Percentiles rank a stretch among this genome's conserved stretches.
phyloP scores from a whole-genome alignment of 2,888 invertebrate species.

The Kryphioiulus occultus region DNA sequence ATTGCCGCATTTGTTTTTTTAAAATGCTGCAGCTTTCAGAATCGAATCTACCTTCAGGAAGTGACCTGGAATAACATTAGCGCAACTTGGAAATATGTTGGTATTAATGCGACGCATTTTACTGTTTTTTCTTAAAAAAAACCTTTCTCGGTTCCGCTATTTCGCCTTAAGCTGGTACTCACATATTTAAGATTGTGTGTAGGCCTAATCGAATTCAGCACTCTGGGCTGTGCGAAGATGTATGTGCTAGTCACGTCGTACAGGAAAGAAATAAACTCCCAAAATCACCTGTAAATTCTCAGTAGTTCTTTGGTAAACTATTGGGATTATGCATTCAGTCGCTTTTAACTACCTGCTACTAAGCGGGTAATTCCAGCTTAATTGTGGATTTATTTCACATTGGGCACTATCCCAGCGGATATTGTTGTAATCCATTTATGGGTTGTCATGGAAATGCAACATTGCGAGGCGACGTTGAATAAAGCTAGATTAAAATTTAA shows the following conservation, averaged over 20 bases:
- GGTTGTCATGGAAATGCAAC: background rate
- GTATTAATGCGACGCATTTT: background rate
- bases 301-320: background rate
- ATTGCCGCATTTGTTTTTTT: background rate
- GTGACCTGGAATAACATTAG: slow-evolving; percentile 17
- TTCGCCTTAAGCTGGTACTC: background rate
- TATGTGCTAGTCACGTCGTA: background rate
- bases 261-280: background rate
- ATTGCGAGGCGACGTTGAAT: background rate
- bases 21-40: background rate
- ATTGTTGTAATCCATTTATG: background rate
- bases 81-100: background rate
- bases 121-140: background rate
- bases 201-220: background rate
- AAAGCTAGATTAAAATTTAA: background rate
- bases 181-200: background rate
- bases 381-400: background rate
- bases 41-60: background rate
- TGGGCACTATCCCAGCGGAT: background rate
- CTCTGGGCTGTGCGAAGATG: background rate
- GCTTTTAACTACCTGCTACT: too few species aligned
- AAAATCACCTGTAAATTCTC: background rate
- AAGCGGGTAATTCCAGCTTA: too few species aligned
- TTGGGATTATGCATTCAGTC: too few species aligned
- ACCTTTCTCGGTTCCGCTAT: background rate